These are phyloP conservation scores for Leguminivora glycinivorella DNA, from an alignment of 1,140 invertebrate species.

Conservation along the genomic window DNA sequence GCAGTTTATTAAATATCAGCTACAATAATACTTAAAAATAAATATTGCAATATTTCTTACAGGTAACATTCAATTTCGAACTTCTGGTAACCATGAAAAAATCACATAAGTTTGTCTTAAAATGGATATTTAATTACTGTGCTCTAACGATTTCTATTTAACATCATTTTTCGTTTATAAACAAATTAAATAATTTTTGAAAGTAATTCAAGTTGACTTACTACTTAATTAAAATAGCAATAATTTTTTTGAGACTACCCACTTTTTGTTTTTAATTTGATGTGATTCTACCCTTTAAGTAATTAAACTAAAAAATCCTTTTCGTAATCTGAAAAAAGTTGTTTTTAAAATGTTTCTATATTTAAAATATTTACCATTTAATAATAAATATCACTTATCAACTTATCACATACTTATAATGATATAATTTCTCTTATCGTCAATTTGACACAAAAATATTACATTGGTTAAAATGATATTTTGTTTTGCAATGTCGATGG, in stretches of 20 bases:
- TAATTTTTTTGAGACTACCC: too few species aligned
- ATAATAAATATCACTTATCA: neutral
- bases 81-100: slow-evolving; percentile 14
- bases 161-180: too few species aligned
- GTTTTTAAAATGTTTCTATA: too few species aligned
- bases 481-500: too few species aligned
- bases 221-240: neutral
- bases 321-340: too few species aligned
- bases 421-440: slow-evolving; percentile 45
- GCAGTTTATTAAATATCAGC: slow-evolving; percentile 1
- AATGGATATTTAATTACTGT: neutral
- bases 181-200: too few species aligned
- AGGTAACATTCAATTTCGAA: slow-evolving; percentile 21
- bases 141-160: neutral
- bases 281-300: too few species aligned
- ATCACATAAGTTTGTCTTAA: slow-evolving; percentile 9
- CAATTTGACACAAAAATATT: slow-evolving; percentile 58
- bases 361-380: neutral
- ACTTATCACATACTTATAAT: neutral
- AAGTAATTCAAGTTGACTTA: neutral
- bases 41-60: neutral
- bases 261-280: too few species aligned
- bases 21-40: neutral
- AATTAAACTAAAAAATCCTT: too few species aligned
- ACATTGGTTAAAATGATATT: neutral